Evolutionary conservation across 2,113 vertebrate genomes (phyloP), one percentile per base, ranked within the genome.

Genomic region (Brachypodius melanocephalos): DNA sequence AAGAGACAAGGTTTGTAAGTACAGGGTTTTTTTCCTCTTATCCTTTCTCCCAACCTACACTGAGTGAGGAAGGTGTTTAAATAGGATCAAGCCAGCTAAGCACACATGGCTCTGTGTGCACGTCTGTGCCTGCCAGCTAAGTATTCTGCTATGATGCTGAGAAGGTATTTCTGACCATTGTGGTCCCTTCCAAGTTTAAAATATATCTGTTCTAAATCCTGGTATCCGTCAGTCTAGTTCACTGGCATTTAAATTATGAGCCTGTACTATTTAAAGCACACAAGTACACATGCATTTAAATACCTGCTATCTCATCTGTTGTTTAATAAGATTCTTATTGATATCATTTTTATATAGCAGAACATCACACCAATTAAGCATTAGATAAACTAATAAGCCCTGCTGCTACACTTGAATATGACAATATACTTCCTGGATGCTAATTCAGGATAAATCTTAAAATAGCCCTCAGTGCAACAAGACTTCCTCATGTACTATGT

Each of bases 111-210:
- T 66, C 15, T 16, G 24, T 24, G 18, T 59, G 40, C 28, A 5
- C 9, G 28, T 32, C 32, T 65, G 34, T 76, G 76, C 58, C 76
- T 86, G 76, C 49, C 88, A 69, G 62, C 79, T 83, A 48, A 55
- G 43, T 18, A 24, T 0, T 0, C 28, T 51, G 20, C 43, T 65
- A 0, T 1, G 21, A 28, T 54, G 22, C n/a, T 75, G 57, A 21
- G n/a, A 63, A 81, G 38, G 14, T 40, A 55, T 46, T 91, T 87
- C 75, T 69, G 49, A 69, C 58, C 57, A 38, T 20, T 0, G 1
- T 65, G 52, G 21, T 61, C 48, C 48, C 52, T 91, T 89, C 52
- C 71, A 89, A 59, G 52, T 31, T 82, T 82, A 59, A 87, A 85
- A 80, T 16, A 18, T 26, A 48, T 48, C 80, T 71, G 5, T n/a